Evolutionary conservation across 1,140 invertebrate species (phyloP).

Genomic region (Eumaeus atala): DNA sequence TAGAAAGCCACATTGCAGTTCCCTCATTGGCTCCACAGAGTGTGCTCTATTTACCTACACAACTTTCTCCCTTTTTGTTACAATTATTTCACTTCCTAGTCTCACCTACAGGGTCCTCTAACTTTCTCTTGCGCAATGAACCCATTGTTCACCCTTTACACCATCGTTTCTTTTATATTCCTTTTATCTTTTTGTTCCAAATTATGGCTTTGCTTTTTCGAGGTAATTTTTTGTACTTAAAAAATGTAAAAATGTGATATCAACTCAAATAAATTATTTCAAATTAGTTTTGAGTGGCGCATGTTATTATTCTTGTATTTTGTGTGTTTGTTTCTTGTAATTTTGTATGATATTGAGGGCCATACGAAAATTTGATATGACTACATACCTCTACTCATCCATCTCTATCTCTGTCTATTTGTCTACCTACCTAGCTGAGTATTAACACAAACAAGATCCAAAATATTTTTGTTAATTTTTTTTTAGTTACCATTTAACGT

Average conservation of each 20-base stretch:
- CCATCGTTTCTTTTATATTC: constrained; percentile 11
- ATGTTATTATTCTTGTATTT: too few species aligned
- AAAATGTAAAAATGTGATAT: background rate
- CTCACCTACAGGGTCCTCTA: constrained; percentile 48
- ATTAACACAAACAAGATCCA: too few species aligned
- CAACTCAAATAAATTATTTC: too few species aligned
- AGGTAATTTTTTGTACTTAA: background rate
- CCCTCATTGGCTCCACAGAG: constrained; percentile 51
- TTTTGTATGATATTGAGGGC: too few species aligned
- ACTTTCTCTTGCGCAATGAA: constrained; percentile 60
- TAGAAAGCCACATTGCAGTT: constrained; percentile 53
- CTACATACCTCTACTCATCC: too few species aligned
- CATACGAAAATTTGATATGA: too few species aligned
- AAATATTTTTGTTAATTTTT: too few species aligned
- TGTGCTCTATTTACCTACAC: constrained; percentile 46
- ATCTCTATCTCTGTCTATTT: too few species aligned
- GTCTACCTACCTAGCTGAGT: too few species aligned
- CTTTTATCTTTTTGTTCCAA: constrained; percentile 17
- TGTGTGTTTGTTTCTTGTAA: too few species aligned
- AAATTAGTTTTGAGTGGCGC: too few species aligned
- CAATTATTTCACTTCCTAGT: constrained; percentile 59
- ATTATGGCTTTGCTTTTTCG: background rate
- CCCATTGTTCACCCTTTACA: constrained; percentile 25
- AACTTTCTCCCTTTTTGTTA: constrained; percentile 71
- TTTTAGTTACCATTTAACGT: too few species aligned